These are phyloP conservation scores for Pseudoatta argentina DNA, from an alignment of 1,140 invertebrate genomes.

Conservation along the genomic window DNA sequence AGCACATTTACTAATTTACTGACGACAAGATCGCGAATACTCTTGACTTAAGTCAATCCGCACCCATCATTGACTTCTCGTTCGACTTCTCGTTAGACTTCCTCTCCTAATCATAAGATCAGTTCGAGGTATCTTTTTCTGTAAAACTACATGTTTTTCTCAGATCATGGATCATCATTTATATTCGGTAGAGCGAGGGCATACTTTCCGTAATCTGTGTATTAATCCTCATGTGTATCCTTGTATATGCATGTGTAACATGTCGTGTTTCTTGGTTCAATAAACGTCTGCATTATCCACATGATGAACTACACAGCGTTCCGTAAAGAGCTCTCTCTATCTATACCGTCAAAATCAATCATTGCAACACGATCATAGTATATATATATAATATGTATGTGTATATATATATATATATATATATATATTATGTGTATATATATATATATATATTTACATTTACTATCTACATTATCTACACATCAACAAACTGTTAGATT, in stretches of 20 bases:
- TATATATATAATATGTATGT: slow-evolving; percentile 20
- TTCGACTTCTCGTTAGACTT: neutral
- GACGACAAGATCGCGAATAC: slow-evolving; percentile 53
- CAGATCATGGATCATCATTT: slow-evolving; percentile 74
- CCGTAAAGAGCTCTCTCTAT: slow-evolving; percentile 65
- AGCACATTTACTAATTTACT: slow-evolving; percentile 58
- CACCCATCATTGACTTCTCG: slow-evolving; percentile 34
- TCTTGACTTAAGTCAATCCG: slow-evolving; percentile 12
- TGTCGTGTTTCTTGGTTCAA: slow-evolving; percentile 39
- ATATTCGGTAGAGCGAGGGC: slow-evolving; percentile 43
- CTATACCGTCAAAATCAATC: slow-evolving; percentile 77
- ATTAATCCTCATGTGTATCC: slow-evolving; percentile 49
- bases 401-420: slow-evolving; percentile 42
- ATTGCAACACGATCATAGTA: slow-evolving; percentile 79
- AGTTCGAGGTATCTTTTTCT: slow-evolving; percentile 29
- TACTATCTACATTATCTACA: slow-evolving; percentile 87
- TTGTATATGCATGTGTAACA: slow-evolving; percentile 27
- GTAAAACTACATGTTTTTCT: slow-evolving; percentile 69
- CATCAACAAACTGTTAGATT: slow-evolving; percentile 86
- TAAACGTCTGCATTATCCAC: slow-evolving; percentile 53
- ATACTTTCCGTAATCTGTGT: slow-evolving; percentile 57
- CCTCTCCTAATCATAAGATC: slow-evolving; percentile 41
- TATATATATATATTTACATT: slow-evolving; percentile 75
- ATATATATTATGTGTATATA: slow-evolving; percentile 21
- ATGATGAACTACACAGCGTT: slow-evolving; percentile 71